These are phyloP conservation scores for Contarinia nasturtii DNA, from an alignment of 1,140 invertebrate species.

Conservation along the genomic window DNA sequence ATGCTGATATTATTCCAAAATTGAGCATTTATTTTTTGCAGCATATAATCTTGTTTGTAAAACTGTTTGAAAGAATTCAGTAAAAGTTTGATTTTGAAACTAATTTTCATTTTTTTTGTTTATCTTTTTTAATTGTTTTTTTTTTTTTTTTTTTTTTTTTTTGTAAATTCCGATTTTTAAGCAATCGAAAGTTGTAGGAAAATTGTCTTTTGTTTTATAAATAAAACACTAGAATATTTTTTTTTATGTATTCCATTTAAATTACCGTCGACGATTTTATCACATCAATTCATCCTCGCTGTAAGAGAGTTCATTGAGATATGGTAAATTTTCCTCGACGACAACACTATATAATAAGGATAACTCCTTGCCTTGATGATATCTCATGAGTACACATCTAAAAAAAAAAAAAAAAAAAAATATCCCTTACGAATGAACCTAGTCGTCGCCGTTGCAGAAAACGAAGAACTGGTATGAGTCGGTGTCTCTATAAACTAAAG, in stretches of 20 bases:
- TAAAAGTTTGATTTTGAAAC: too few species aligned
- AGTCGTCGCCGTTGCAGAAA: neutral
- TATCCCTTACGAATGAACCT: neutral
- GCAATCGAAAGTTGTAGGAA: too few species aligned
- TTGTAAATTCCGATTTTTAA: too few species aligned
- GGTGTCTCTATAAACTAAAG: neutral
- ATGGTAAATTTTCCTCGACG: conserved; percentile 2
- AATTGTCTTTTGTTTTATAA: too few species aligned
- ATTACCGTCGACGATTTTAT: neutral
- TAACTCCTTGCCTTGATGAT: conserved; percentile 1
- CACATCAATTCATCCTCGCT: neutral
- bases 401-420: neutral
- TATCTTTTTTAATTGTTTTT: neutral
- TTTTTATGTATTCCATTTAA: neutral
- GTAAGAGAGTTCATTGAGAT: conserved; percentile 2
- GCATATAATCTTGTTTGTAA: too few species aligned
- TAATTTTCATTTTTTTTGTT: neutral
- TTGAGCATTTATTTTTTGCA: too few species aligned
- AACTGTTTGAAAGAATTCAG: too few species aligned
- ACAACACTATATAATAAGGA: conserved; percentile 2
- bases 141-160: too few species aligned
- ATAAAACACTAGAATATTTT: neutral
- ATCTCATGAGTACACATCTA: too few species aligned
- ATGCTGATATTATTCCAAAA: too few species aligned
- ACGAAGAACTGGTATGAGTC: conserved; percentile 1